Percentiles rank a stretch among this genome's conserved stretches.
These are phyloP conservation scores for Phyllotis vaccarum DNA, from an alignment of 2,797 vertebrate species.

Conservation along the genomic window DNA sequence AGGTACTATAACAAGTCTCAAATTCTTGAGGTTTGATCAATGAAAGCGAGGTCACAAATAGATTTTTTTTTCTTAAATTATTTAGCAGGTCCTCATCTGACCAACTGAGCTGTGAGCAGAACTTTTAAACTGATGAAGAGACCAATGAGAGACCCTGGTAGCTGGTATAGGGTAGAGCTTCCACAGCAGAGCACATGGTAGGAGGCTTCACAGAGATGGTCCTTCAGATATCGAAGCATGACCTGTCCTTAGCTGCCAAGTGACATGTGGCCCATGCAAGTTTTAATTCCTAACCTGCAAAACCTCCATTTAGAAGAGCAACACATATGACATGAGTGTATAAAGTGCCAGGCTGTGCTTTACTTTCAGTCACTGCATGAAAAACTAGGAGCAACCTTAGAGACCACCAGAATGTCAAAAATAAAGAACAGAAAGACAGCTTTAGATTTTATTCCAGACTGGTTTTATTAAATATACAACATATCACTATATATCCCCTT, in stretches of 20 bases:
- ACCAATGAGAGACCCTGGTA: too few relatives aligned
- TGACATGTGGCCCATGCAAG: background rate
- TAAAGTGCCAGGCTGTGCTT: background rate
- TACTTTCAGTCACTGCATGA: background rate
- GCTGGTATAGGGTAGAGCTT: background rate
- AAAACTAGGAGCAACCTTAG: background rate
- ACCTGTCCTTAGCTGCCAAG: too few relatives aligned
- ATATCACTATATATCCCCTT: too few relatives aligned
- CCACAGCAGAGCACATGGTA: background rate
- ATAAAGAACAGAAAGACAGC: too few relatives aligned
- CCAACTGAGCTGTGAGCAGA: accelerated
- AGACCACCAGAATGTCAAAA: background rate
- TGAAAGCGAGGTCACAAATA: background rate
- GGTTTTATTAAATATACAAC: too few relatives aligned
- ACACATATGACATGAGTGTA: accelerated
- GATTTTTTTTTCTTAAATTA: background rate
- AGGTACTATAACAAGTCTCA: background rate
- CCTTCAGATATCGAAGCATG: background rate
- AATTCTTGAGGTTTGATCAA: background rate
- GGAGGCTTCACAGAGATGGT: background rate
- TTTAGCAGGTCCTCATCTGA: background rate
- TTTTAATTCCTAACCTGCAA: background rate
- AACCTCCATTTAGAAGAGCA: background rate
- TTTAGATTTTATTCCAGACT: background rate
- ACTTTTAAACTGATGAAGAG: background rate